A percentile compares a stretch with the other conserved stretches of the same genome.
Evolutionary conservation across 1,140 invertebrate genomes (phyloP).

Genomic region (Pseudomyrmex gracilis): DNA sequence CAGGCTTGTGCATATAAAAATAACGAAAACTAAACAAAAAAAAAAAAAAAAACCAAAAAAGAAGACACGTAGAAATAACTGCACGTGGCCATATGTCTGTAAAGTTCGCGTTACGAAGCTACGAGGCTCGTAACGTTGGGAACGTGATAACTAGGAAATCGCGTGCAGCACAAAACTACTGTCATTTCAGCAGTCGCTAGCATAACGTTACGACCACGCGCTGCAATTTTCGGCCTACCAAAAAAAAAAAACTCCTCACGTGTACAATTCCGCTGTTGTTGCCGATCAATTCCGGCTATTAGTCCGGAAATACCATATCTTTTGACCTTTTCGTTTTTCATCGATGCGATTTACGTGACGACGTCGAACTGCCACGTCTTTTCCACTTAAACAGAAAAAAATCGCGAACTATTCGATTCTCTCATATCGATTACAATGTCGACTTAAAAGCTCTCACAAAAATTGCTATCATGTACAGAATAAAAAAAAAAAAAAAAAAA

Average conservation of each 20-base stretch:
- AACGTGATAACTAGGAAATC: conserved; percentile 56
- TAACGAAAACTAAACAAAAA: too few species aligned
- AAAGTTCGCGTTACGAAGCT: conserved; percentile 44
- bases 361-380: not conserved
- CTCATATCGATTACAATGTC: not conserved
- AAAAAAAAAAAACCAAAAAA: not conserved
- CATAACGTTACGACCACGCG: conserved; percentile 23
- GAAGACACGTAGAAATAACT: conserved; percentile 17
- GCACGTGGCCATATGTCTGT: conserved; percentile 28
- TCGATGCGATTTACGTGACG: not conserved
- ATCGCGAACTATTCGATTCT: conserved; percentile 8
- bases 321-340: conserved; percentile 36
- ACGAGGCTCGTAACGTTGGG: conserved; percentile 5
- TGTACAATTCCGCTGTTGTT: not conserved
- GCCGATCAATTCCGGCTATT: conserved; percentile 27
- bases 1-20: too few species aligned
- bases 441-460: not conserved
- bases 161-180: conserved; percentile 40
- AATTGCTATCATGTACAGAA: not conserved
- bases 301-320: conserved; percentile 30
- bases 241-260: not conserved
- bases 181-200: conserved; percentile 28
- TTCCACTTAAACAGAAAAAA: not conserved
- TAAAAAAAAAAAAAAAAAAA: too few species aligned
- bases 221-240: conserved; percentile 21